Base-by-base conservation (phyloP, 2,888 invertebrate genomes). In the Hermaeophaga mercurialis region DNA sequence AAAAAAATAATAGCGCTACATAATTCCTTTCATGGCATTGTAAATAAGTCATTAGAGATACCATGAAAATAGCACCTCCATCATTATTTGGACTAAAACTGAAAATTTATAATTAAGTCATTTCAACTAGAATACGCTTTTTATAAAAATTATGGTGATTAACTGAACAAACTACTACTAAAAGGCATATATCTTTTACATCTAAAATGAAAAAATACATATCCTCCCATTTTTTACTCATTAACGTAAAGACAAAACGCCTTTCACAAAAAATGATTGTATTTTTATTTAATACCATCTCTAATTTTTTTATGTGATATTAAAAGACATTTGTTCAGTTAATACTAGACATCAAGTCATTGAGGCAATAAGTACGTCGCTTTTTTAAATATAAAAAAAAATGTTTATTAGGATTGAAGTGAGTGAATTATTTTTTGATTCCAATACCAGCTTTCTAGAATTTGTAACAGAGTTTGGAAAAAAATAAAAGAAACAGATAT, bases 141-240 rank as follows among this genome's bases (percentile, higher is more conserved):
- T 33, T 28, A 12, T 14, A 3, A 12, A 33, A 33, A 33, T 33
- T 33, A 33, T 33, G 33, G 33, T 33, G 11, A 12, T 33, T 33
- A 33, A 33, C n/a, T n/a, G n/a, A 33, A 33, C 9, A 28, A n/a
- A n/a, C 14, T 14, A n/a, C n/a, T n/a, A 12, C 14, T 33, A 33
- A 14, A 33, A 33, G 33, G 33, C 12, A 5, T 4, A 12, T 33
- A 33, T 33, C 41, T 41, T 1, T 41, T 41, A 41, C 41, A 41
- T 41, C 41, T 41, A 12, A 22, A 11, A 15, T 19, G 15, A 18
- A 41, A 22, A 41, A 41, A 41, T 22, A 15, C 14, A 22, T 22
- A 22, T 41, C 41, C 41, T 41, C 22, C 22, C 12, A 41, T 41
- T 41, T 41, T 41, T 41, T 22, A 19, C 14, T 41, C 41, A 22